These are phyloP conservation scores for Apodemus agrarius DNA, from an alignment of 2,797 vertebrate species.

Conservation along the genomic window DNA sequence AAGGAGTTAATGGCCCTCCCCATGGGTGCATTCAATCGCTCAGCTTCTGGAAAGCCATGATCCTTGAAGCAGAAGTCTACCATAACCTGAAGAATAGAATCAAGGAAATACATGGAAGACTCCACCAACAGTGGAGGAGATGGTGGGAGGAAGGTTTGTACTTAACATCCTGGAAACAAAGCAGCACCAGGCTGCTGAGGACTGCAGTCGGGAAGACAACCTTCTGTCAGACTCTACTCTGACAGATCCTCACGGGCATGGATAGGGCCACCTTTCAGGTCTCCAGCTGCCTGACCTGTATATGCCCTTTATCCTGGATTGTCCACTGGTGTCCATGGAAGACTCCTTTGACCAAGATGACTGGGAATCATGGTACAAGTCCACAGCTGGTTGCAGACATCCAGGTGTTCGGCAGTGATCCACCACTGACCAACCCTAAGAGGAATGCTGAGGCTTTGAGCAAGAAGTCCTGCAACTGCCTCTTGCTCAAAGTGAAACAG, in stretches of 20 bases:
- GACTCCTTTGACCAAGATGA: constrained; percentile 98
- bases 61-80: neutral
- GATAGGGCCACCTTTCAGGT: constrained; percentile 98
- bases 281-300: constrained; percentile 87
- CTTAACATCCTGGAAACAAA: no score
- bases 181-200: constrained; percentile 95
- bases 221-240: constrained; percentile 85
- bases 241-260: constrained; percentile 97
- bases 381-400: constrained; percentile 92
- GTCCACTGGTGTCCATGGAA: constrained; percentile 99
- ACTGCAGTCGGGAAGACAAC: constrained; percentile 92
- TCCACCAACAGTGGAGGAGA: neutral
- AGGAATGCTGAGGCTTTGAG: constrained; percentile 93
- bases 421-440: constrained; percentile 98
- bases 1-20: neutral
- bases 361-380: constrained; percentile 95
- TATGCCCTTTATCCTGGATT: constrained; percentile 94
- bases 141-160: neutral
- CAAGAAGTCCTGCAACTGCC: constrained; percentile 96
- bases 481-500: constrained; percentile 98
- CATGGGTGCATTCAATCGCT: no score
- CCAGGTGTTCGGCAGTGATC: constrained; percentile 97
- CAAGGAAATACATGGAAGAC: neutral
- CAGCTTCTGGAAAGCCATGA: neutral
- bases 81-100: neutral